Base-by-base conservation (phyloP, 1,140 invertebrate species). In the Mercenaria mercenaria region DNA sequence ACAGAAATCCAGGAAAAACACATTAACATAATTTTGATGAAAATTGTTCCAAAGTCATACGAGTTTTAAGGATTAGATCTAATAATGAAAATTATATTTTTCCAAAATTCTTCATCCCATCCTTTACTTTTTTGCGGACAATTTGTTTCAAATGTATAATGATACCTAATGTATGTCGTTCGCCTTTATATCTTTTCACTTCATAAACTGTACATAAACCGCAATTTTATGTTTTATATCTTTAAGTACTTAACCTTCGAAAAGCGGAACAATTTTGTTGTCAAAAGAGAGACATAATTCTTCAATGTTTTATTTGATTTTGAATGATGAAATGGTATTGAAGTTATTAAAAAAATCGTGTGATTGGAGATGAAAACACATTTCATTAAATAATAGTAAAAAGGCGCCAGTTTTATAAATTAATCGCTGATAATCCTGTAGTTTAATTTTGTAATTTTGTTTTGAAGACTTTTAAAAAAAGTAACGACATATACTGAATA, bases 301-400 rank as follows among this genome's bases (percentile, higher is more conserved):
- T 72, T 26, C 26, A 64, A 29, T 72, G 18, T 72, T 72, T 72
- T 72, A 26, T 72, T 41, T 72, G 18, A 72, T 72, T 72, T 32
- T 39, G 34, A 72, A 72, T 39, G 34, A 39, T 72, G 34, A 72
- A 72, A 72, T 39, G 39, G 8, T 29, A 64, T 64, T 64, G 6
- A 29, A 11, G 59, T 64, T 64, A 64, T 64, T 64, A 64, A n/a
- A 64, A 64, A 10, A 72, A 39, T 72, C 2, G 4, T 72, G 2
- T 41, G 32, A 72, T 39, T 72, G 34, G 18, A 39, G 34, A 72
- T 72, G 32, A 23, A 72, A 37, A 72, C 37, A 41, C 20, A 41
- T 72, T 72, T 39, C 23, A 39, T 72, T 23, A 39, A 39, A 37
- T 37, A 8, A 72, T 39, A 23, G 67, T 39, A 47, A 47, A 47